Base-by-base conservation (phyloP, 1,140 invertebrate species). In the Ceratosolen solmsi region DNA sequence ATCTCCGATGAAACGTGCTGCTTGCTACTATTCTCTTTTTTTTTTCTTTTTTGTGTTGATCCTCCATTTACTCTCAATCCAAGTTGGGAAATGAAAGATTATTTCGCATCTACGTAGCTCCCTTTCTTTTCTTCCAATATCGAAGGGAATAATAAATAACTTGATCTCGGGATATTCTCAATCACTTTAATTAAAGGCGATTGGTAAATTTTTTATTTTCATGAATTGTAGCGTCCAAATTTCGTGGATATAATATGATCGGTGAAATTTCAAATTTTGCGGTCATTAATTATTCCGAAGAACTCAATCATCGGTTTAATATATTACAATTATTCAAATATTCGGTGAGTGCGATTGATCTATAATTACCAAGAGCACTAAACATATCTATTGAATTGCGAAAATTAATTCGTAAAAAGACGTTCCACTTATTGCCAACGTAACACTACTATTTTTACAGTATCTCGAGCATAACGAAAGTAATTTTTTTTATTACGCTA, bases 291-390 rank as follows among this genome's bases (percentile, higher is more conserved):
- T 63, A 75, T 58, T 65, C 79, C 38, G 30, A 36, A 41, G 17
- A 4, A 1, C 27, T 56, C 27, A 13, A 54, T 80, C 70, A 15
- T 1, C n/a, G n/a, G n/a, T n/a, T 5, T 65, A 41, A 72, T 63
- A 20, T 20, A 51, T 73, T 60, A 74, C 51, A 74, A 74, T 80
- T 74, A 80, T 65, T 74, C 25, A 51, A 33, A 74, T 65, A n/a
- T n/a, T n/a, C n/a, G n/a, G n/a, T n/a, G n/a, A n/a, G n/a, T n/a
- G n/a, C n/a, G n/a, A n/a, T n/a, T n/a, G n/a, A n/a, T n/a, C n/a
- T n/a, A n/a, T n/a, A n/a, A n/a, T n/a, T n/a, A n/a, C n/a, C n/a
- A n/a, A n/a, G n/a, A n/a, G n/a, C n/a, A n/a, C n/a, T n/a, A n/a
- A n/a, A n/a, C n/a, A n/a, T n/a, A n/a, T n/a, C n/a, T n/a, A n/a